Conservation (phyloP, 2,888 invertebrate species). For the Lycocerus yunnanus region DNA sequence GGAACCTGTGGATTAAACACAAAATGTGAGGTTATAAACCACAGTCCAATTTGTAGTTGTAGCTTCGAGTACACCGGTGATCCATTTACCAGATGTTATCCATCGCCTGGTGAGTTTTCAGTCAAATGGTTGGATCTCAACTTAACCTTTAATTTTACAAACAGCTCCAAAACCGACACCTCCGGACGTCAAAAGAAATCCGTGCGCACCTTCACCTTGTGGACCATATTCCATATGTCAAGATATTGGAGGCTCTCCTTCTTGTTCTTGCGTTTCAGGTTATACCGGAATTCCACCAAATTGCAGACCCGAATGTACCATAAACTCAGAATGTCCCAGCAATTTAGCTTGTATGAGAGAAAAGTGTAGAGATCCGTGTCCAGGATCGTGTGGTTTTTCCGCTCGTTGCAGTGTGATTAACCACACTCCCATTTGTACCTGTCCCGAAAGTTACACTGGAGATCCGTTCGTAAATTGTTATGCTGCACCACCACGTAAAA, state of each 20-base stretch:
- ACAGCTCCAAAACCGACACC: conserved; percentile 50
- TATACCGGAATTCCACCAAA: conserved; percentile 60
- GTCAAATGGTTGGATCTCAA: neutral
- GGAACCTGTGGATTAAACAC: conserved; percentile 67
- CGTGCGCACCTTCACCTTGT: conserved; percentile 63
- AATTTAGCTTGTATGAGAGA: conserved; percentile 59
- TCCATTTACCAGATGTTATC: conserved; percentile 62
- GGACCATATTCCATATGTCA: conserved; percentile 63
- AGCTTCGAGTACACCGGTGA: conserved; percentile 68
- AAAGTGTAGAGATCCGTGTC: conserved; percentile 69
- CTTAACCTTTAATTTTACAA: neutral
- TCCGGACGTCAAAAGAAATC: conserved; percentile 57
- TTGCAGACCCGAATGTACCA: conserved; percentile 61
- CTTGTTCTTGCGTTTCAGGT: conserved; percentile 59
- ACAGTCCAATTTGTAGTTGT: conserved; percentile 67
- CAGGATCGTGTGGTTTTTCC: conserved; percentile 65
- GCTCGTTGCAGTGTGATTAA: conserved; percentile 68
- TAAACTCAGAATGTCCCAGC: conserved; percentile 60
- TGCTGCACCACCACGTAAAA: conserved; percentile 42
- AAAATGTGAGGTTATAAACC: conserved; percentile 60
- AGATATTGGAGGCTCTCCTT: conserved; percentile 57
- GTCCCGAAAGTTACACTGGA: conserved; percentile 64
- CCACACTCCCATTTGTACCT: conserved; percentile 70
- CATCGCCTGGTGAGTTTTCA: conserved; percentile 47
- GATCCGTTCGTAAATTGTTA: conserved; percentile 61